Evolutionary conservation across 2,888 invertebrate species (phyloP).

Genomic region (Lasioglossum zephyrum): DNA sequence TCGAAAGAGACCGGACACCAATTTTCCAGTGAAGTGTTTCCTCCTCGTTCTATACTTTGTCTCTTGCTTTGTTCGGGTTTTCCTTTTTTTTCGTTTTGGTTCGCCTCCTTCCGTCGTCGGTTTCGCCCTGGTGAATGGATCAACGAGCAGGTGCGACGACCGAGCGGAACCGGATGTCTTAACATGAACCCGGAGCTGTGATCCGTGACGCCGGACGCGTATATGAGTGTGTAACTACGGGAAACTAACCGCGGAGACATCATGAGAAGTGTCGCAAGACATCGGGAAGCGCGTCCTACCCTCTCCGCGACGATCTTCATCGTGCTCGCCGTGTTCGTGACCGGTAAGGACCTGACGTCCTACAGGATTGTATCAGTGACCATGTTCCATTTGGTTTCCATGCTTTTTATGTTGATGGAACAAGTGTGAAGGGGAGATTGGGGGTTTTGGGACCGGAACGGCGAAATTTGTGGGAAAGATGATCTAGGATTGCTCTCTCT

Average conservation of each 20-base stretch:
- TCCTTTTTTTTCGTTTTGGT: neutral
- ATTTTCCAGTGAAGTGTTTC: conserved; percentile 37
- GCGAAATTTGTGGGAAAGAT: neutral
- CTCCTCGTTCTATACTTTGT: neutral
- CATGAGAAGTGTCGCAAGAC: conserved; percentile 76
- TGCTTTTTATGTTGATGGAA: neutral
- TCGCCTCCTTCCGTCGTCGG: neutral
- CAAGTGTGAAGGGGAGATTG: neutral
- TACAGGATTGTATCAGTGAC: conserved; percentile 4
- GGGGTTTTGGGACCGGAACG: neutral
- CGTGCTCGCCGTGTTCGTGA: conserved; percentile 75
- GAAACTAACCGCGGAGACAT: conserved; percentile 56
- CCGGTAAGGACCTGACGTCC: conserved; percentile 75
- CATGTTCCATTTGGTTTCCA: neutral
- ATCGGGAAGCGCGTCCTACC: conserved; percentile 73
- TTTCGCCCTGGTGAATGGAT: conserved; percentile 51
- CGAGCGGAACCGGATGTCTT: conserved; percentile 63
- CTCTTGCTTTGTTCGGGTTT: neutral
- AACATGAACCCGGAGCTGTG: conserved; percentile 71
- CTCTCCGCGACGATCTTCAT: conserved; percentile 74
- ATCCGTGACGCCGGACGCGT: conserved; percentile 59
- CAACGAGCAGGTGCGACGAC: conserved; percentile 29
- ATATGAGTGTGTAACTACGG: conserved; percentile 55
- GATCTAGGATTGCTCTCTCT: neutral
- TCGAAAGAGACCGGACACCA: neutral